Evolutionary conservation across 1,140 invertebrate genomes (phyloP).

Genomic region (Berghia stephanieae): DNA sequence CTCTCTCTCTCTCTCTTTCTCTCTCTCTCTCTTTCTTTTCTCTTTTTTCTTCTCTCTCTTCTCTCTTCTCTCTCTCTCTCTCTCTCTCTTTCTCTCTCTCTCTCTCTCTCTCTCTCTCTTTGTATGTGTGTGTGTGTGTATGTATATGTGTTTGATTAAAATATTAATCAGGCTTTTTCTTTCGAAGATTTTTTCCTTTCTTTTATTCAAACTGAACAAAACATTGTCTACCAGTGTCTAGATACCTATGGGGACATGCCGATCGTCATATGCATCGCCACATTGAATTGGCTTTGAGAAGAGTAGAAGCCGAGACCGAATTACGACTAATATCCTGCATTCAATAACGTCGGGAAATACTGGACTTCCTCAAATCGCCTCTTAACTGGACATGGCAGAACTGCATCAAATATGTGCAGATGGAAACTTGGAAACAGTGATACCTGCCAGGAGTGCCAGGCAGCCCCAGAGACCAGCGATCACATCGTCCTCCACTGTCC

Average conservation of each 20-base stretch:
- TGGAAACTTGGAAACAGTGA: no score
- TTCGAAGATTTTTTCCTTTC: background rate
- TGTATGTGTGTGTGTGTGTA: slow-evolving; percentile 9
- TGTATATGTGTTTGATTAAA: background rate
- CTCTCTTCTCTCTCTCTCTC: slow-evolving; percentile 13
- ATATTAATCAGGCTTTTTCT: background rate
- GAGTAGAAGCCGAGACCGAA: no score
- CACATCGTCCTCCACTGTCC: no score
- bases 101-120: background rate
- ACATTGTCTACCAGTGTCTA: background rate
- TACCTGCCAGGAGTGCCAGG: no score
- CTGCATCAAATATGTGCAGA: no score
- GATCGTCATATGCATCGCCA: background rate
- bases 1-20: background rate
- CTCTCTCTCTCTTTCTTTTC: background rate
- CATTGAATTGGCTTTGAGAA: background rate
- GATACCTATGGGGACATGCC: background rate
- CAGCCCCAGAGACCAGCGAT: no score
- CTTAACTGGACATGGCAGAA: no score
- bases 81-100: slow-evolving; percentile 9
- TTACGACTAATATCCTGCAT: no score
- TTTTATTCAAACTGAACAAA: background rate
- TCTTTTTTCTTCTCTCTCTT: background rate
- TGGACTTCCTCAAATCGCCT: no score
- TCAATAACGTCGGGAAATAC: no score